Evolutionary conservation across 92 coral and sea anemone genomes (phyloP).

Genomic region (Anthopleura xanthogrammica): DNA sequence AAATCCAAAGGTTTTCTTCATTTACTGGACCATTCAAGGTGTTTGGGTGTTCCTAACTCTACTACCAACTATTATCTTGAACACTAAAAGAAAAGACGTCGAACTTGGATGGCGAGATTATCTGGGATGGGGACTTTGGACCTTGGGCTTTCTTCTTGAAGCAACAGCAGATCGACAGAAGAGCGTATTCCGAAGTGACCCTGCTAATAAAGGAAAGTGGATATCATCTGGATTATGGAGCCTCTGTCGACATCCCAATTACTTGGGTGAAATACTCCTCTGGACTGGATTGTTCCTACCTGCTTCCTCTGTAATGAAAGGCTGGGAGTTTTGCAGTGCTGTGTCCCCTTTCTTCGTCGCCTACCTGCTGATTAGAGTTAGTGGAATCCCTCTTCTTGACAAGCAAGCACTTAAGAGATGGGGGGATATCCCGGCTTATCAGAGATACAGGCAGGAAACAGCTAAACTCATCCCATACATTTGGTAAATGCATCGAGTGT

Average conservation of each 20-base stretch:
- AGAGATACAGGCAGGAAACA: constrained; percentile 70
- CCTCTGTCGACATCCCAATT: constrained; percentile 85
- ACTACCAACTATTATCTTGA: constrained; percentile 79
- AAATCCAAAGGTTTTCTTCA: constrained; percentile 65
- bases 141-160: constrained; percentile 75
- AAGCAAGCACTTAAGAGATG: constrained; percentile 80
- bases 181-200: constrained; percentile 71
- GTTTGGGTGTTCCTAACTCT: constrained; percentile 84
- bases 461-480: constrained; percentile 81
- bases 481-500: constrained; percentile 46
- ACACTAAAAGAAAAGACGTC: constrained; percentile 63
- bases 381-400: constrained; percentile 88
- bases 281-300: constrained; percentile 89
- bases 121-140: constrained; percentile 91
- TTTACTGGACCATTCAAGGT: constrained; percentile 90
- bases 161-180: constrained; percentile 85
- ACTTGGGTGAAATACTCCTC: constrained; percentile 88
- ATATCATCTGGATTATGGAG: constrained; percentile 95
- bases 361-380: constrained; percentile 58
- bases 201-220: constrained; percentile 81
- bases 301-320: constrained; percentile 85
- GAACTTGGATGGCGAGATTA: constrained; percentile 82
- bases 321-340: constrained; percentile 71
- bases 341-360: constrained; percentile 85
- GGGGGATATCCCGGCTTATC: constrained; percentile 70